Conservation (phyloP, 2,797 vertebrate species). For the Passerculus sandwichensis region DNA sequence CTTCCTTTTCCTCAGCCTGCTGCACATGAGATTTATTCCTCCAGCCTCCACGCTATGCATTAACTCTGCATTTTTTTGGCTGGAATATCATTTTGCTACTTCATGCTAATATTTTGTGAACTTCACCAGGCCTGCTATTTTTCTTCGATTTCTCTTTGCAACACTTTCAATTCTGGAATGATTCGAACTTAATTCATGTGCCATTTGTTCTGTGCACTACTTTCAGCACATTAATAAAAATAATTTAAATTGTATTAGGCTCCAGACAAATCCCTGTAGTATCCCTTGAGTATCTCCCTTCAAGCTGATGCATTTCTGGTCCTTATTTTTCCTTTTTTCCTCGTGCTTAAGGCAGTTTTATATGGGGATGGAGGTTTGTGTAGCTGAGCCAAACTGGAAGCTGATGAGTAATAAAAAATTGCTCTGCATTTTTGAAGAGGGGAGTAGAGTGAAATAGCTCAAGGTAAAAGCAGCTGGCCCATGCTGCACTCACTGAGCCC, state of each 20-base stretch:
- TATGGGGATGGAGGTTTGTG: neutral
- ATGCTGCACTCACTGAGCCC: neutral
- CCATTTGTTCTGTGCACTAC: conserved; percentile 35
- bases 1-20: neutral
- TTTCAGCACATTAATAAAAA: conserved; percentile 68
- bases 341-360: neutral
- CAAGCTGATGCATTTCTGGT: conserved; percentile 39
- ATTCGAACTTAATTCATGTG: conserved; percentile 46
- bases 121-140: neutral
- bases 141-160: conserved; percentile 15
- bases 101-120: neutral
- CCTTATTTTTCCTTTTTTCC: conserved; percentile 63
- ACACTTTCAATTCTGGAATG: conserved; percentile 26
- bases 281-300: conserved; percentile 24
- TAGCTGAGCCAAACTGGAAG: conserved; percentile 29
- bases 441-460: neutral
- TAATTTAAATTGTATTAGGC: conserved; percentile 38
- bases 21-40: neutral
- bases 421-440: neutral
- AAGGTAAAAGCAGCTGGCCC: neutral
- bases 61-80: neutral
- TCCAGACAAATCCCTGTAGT: conserved; percentile 32
- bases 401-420: conserved; percentile 9
- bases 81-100: neutral
- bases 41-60: neutral